Conservation (phyloP, 2,888 invertebrate genomes). For the Apomyelois bistriatella region DNA sequence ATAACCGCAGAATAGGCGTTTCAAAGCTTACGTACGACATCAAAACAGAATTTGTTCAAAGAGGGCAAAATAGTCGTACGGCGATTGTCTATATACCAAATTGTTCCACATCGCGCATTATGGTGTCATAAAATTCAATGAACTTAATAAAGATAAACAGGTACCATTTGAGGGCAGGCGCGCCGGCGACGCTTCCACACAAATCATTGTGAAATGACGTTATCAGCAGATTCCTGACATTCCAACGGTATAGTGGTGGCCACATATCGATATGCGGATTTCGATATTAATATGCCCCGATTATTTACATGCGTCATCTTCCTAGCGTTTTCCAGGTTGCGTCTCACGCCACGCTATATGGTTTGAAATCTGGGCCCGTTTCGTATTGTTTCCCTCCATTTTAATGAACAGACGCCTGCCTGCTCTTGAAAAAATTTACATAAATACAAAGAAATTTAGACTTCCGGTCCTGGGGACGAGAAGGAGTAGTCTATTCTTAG, state of each 20-base stretch:
- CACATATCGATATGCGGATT: neutral
- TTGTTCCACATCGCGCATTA: conserved; percentile 6
- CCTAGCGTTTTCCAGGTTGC: too few relatives aligned
- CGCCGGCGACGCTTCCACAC: conserved; percentile 22
- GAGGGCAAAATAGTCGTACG: conserved; percentile 3
- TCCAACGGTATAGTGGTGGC: conserved; percentile 25
- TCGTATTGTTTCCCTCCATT: too few relatives aligned
- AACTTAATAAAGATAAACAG: conserved; percentile 15
- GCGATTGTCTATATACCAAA: conserved; percentile 9
- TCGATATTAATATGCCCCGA: too few relatives aligned
- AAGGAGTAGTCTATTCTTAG: too few relatives aligned
- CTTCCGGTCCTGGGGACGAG: too few relatives aligned
- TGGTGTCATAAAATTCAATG: conserved; percentile 14
- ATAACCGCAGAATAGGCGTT: conserved; percentile 1
- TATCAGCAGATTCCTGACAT: conserved; percentile 32
- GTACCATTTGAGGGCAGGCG: conserved; percentile 1
- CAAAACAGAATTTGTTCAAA: conserved; percentile 1
- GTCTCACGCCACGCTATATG: too few relatives aligned
- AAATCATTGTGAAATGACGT: conserved; percentile 30
- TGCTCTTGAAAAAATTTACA: too few relatives aligned
- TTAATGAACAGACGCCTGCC: too few relatives aligned
- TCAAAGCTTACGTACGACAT: neutral
- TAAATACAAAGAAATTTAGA: too few relatives aligned
- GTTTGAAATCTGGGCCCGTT: too few relatives aligned
- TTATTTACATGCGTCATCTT: too few relatives aligned